Evolutionary conservation across 2,888 invertebrate genomes (phyloP), one percentile per base, ranked within the genome.

Genomic region (Camponotus fellah): DNA sequence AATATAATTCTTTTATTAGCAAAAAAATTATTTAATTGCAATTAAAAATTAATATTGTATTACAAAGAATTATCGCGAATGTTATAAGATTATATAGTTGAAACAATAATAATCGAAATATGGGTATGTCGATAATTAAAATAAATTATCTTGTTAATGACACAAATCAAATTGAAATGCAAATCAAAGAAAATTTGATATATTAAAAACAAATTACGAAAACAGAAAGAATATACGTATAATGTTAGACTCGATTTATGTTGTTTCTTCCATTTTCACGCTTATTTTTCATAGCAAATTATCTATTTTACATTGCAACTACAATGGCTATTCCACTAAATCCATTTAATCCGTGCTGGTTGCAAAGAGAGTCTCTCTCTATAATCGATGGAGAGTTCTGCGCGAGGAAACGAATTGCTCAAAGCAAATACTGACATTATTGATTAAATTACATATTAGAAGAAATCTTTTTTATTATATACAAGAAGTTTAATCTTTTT

Each of bases 261-360:
- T 86, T 88, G 84, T 81, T 79, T 80, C 68, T 72, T 65, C 26
- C 64, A 65, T 82, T 87, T 84, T 79, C 83, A 66, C 9, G 53
- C 53, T 49, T 64, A 82, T 81, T 85, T 77, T 85, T 88, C 84
- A 60, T 83, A 77, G 83, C 85, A 84, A 88, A 88, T 88, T 84
- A 87, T 84, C 87, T 82, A 84, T 87, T 84, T 88, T 81, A 85
- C 80, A 72, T 82, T 75, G 69, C 75, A 82, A 72, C 71, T 71
- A 75, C 2, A n/a, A 26, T 2, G 2, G 72, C 64, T 76, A 82
- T 71, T 74, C 56, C n/a, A 60, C 64, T 46, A 83, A 88, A 85
- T 88, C 85, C 87, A 82, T 84, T 85, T 84, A 79, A 72, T 58
- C 65, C 82, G 69, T 62, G 79, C 76, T 88, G 71, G 82, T 85